phyloP scores from a whole-genome alignment of 23 tunicate species.

The Phallusia fumigata region DNA sequence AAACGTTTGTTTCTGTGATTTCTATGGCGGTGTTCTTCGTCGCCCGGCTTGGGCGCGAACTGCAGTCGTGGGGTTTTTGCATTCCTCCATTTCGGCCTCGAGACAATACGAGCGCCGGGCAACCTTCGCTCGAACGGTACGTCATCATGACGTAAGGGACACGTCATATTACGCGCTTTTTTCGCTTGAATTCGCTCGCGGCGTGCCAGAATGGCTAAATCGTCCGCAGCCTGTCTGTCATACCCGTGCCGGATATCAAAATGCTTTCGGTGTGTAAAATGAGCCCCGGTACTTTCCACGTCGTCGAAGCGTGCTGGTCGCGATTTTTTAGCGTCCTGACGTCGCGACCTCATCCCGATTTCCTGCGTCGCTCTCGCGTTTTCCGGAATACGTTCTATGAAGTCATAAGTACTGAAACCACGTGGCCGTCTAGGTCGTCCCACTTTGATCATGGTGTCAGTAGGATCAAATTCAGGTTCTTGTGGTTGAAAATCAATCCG shows the following conservation, averaged over 20 bases:
- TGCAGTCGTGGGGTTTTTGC: neutral
- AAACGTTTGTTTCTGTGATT: neutral
- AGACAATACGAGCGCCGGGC: neutral
- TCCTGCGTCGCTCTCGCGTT: neutral
- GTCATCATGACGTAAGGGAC: neutral
- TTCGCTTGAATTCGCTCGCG: neutral
- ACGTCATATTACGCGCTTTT: conserved; percentile 2
- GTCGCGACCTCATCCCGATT: neutral
- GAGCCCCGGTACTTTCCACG: no score
- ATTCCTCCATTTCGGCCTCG: neutral
- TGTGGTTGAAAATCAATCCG: neutral
- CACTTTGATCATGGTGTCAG: neutral
- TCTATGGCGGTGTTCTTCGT: neutral
- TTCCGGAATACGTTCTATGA: neutral
- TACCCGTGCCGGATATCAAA: no score
- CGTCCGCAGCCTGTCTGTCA: no score
- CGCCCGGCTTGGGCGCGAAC: neutral
- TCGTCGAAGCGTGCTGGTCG: no score
- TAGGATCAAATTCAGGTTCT: neutral
- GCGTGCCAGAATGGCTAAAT: no score
- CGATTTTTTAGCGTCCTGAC: neutral
- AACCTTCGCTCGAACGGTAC: neutral
- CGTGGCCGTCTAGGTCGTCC: neutral
- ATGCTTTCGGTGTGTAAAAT: no score
- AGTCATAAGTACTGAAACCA: neutral